These are phyloP conservation scores for Pachyramphus minor DNA, from an alignment of 2,113 vertebrate species.

Conservation along the genomic window DNA sequence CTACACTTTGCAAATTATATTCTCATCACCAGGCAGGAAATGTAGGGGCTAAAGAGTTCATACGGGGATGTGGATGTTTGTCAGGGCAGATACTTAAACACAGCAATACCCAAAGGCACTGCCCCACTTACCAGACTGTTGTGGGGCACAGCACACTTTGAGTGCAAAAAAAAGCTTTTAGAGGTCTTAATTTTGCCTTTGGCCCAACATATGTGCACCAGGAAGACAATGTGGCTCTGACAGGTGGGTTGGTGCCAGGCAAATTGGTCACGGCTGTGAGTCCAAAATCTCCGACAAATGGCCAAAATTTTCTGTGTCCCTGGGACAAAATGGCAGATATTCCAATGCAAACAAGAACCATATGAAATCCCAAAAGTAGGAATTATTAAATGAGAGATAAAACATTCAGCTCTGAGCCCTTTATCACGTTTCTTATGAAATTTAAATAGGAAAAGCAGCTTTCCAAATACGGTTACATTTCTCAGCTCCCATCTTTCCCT, in stretches of 20 bases:
- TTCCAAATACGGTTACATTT: background rate
- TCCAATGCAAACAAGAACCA: background rate
- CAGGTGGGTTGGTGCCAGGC: background rate
- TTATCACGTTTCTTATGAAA: background rate
- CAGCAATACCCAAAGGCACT: background rate
- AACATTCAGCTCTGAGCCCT: background rate
- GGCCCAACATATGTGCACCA: background rate
- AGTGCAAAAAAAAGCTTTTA: background rate
- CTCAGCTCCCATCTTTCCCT: background rate
- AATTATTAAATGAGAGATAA: background rate
- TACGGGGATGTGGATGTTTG: background rate
- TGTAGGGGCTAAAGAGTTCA: background rate
- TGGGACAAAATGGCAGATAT: background rate
- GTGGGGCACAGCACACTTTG: background rate
- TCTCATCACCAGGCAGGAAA: background rate
- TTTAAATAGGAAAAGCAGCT: background rate
- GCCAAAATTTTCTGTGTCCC: background rate
- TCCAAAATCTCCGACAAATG: background rate
- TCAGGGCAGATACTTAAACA: background rate
- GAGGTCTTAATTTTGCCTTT: background rate
- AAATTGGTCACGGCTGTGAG: background rate
- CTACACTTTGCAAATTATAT: background rate
- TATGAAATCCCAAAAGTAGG: background rate
- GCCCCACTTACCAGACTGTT: background rate
- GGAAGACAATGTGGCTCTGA: fast-evolving